Evolutionary conservation across 2,888 invertebrate genomes (phyloP).

Genomic region (Heliconius charithonia): DNA sequence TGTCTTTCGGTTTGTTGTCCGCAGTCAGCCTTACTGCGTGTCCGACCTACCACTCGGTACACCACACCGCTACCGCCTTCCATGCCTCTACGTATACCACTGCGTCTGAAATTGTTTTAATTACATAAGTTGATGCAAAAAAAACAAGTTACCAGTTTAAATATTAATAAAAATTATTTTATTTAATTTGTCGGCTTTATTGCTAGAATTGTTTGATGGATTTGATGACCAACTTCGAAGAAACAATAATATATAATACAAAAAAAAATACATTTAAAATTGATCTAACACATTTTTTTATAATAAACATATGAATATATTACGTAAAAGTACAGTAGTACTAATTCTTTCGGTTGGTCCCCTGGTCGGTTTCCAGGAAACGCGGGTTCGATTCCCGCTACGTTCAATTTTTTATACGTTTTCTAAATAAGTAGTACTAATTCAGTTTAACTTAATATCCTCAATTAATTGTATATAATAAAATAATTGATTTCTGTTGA

Average conservation of each 20-base stretch:
- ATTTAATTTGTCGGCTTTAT: background rate
- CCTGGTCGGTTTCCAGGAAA: no score
- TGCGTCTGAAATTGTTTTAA: constrained; percentile 69
- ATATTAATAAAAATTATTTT: background rate
- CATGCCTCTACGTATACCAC: constrained; percentile 82
- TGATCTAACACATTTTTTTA: background rate
- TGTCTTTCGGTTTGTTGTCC: constrained; percentile 80
- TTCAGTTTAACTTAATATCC: no score
- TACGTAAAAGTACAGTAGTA: no score
- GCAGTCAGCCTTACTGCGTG: constrained; percentile 78
- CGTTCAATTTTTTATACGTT: no score
- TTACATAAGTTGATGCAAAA: background rate
- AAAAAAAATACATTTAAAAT: background rate
- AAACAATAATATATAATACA: background rate
- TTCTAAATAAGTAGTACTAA: no score
- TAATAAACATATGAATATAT: no score
- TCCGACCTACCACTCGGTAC: constrained; percentile 77
- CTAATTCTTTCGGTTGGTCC: no score
- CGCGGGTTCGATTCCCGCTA: no score
- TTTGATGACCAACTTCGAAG: no score
- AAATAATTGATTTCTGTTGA: background rate
- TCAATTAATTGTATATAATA: no score
- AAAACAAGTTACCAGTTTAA: background rate
- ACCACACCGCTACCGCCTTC: constrained; percentile 84
- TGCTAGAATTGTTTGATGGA: background rate